Conservation (phyloP, 2,113 vertebrate species). For the Drymodes brunneopygia region DNA sequence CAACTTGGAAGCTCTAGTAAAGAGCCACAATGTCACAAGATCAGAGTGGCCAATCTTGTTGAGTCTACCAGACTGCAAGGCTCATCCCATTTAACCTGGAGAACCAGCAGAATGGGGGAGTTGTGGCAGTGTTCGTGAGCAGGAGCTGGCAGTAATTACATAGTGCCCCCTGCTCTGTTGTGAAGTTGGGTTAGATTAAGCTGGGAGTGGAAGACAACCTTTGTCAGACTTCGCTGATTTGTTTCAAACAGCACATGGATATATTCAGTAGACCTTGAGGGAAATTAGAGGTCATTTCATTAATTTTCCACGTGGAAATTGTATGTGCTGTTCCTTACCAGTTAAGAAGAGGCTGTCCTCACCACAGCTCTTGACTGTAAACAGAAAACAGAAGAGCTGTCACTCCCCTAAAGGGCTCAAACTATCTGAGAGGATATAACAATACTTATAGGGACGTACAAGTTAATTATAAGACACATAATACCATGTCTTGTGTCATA, state of each 20-base stretch:
- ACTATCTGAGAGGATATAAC: background rate
- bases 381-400: background rate
- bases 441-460: background rate
- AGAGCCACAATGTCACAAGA: background rate
- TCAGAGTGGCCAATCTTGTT: background rate
- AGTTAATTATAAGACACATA: background rate
- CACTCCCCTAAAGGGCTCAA: background rate
- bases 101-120: background rate
- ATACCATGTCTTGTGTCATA: background rate
- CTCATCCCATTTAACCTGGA: background rate
- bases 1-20: background rate
- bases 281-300: background rate
- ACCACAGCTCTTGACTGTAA: background rate
- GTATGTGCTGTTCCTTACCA: background rate
- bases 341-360: background rate
- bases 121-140: background rate
- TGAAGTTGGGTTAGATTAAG: background rate
- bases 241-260: background rate
- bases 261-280: background rate
- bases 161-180: background rate
- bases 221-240: background rate
- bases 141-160: background rate
- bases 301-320: background rate
- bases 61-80: background rate
- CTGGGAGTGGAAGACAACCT: background rate